A percentile compares a stretch with the other conserved stretches of the same genome.
Evolutionary conservation across 2,797 vertebrate species (phyloP).

Genomic region (Acrossocheilus wenchowensis): DNA sequence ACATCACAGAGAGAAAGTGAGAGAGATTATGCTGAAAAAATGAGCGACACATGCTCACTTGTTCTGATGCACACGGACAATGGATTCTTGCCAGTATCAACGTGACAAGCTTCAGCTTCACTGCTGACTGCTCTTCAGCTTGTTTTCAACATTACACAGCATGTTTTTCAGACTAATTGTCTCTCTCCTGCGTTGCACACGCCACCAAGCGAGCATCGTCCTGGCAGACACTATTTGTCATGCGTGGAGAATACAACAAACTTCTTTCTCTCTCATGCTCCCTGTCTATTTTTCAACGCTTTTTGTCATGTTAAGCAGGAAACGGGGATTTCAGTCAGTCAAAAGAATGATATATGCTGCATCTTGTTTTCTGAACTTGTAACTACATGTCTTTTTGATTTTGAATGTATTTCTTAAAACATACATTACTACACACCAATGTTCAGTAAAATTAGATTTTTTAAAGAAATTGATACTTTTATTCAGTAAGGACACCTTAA

Average conservation of each 20-base stretch:
- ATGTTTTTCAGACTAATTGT: conserved; percentile 35
- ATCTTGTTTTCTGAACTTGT: background rate
- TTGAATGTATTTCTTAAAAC: background rate
- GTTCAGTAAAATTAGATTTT: background rate
- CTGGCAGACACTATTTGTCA: conserved; percentile 50
- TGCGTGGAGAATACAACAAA: conserved; percentile 22
- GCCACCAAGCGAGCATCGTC: conserved; percentile 17
- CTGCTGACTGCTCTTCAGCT: conserved; percentile 17
- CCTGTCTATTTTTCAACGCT: background rate
- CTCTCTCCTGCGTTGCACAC: conserved; percentile 36
- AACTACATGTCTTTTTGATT: background rate
- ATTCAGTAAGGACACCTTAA: background rate
- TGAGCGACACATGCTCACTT: background rate
- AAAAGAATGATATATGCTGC: background rate
- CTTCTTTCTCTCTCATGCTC: background rate
- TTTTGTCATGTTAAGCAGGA: conserved; percentile 2
- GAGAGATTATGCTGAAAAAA: background rate
- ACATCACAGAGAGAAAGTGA: background rate
- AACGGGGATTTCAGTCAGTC: background rate
- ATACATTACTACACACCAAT: background rate
- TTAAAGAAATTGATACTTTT: background rate
- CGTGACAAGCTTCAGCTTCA: conserved; percentile 12
- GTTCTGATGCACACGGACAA: background rate
- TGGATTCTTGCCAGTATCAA: conserved; percentile 12
- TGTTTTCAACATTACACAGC: conserved; percentile 28